Evolutionary conservation across 2,888 invertebrate genomes (phyloP), one percentile per base, ranked within the genome.

Genomic region (Callinectes sapidus): DNA sequence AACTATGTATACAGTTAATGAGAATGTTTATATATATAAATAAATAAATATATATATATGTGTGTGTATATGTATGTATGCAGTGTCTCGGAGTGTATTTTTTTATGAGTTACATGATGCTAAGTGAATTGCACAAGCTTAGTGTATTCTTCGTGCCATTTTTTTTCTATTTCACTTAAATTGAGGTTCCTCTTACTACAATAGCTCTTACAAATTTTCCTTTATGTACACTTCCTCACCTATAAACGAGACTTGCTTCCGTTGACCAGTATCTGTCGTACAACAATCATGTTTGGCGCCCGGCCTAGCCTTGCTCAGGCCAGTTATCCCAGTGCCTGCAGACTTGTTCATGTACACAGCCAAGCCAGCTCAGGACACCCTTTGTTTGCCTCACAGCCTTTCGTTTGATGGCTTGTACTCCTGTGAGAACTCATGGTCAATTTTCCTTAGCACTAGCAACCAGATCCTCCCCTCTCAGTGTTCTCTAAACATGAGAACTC

Each of bases 61-160:
- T 87, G 42, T 87, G 28, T 88, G 88, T 88, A 55, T 55, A 55
- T 88, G 88, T 88, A 55, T 88, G 88, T 88, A 55, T 55, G 54
- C 55, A 81, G 81, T 81, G 81, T 81, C 32, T 81, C 16, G 81
- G 81, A 81, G 81, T 81, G 81, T 81, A 81, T 81, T 81, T 81
- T 61, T 81, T 81, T 81, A 81, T 81, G n/a, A 81, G 13, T 81
- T 81, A 1, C 81, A 81, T 81, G 81, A 81, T 81, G 35, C 81
- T 81, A 81, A 23, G 81, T 35, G 32, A 81, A 81, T 6, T 81
- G 81, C 81, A 81, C 81, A 81, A 81, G 32, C 71, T 81, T 81
- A 81, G 81, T 81, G 32, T 81, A 81, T 81, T 35, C 32, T 81
- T 81, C 32, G 81, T 81, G 81, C 81, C 81, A 81, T 32, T 81